Evolutionary conservation across 2,888 invertebrate species (phyloP).

Genomic region (Tineola bisselliella): DNA sequence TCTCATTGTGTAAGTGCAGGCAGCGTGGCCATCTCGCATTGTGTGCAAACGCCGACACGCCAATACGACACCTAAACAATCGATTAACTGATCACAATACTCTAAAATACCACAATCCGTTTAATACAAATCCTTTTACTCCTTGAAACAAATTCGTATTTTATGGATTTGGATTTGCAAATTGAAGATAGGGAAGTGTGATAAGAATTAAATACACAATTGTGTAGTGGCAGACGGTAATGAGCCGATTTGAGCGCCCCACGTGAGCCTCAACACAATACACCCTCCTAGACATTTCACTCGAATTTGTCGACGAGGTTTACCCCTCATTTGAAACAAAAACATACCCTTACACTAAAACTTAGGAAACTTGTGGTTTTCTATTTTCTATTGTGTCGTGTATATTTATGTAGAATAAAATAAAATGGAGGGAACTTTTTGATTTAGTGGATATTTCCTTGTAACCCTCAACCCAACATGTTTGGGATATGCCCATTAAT

Average conservation of each 20-base stretch:
- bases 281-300: slow-evolving; percentile 25
- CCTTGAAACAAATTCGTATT: neutral
- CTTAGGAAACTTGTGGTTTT: slow-evolving; percentile 26
- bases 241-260: slow-evolving; percentile 48
- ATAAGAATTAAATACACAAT: slow-evolving; percentile 25
- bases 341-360: slow-evolving; percentile 46
- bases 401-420: neutral
- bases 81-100: slow-evolving; percentile 35
- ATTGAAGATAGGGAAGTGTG: neutral
- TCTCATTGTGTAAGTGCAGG: slow-evolving; percentile 35
- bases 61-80: slow-evolving; percentile 43
- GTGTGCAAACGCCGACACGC: slow-evolving; percentile 22
- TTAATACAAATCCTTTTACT: neutral
- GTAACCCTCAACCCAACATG: neutral
- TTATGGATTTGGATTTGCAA: neutral
- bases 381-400: neutral
- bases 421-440: neutral
- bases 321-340: slow-evolving; percentile 37
- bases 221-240: slow-evolving; percentile 38
- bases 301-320: slow-evolving; percentile 17
- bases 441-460: neutral
- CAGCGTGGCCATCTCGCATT: slow-evolving; percentile 34
- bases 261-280: slow-evolving; percentile 31
- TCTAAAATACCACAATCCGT: neutral
- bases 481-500: neutral